Conservation (phyloP, 2,113 vertebrate species). For the Macquaria australasica region DNA sequence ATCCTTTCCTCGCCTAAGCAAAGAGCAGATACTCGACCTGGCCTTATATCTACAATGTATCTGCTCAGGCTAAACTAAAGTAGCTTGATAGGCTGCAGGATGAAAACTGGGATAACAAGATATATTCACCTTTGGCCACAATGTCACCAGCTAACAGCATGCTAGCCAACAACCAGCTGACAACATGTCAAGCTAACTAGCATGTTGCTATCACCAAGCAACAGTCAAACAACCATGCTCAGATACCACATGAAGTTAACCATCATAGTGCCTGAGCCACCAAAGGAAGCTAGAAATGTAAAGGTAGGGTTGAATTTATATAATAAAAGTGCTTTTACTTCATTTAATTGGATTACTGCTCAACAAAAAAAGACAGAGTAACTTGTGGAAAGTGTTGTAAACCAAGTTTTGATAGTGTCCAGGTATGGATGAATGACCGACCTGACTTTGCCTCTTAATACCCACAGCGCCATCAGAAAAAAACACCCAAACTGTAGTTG, state of each 20-base stretch:
- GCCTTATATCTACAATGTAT: background rate
- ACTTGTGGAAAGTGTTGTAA: background rate
- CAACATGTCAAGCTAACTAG: too few relatives aligned
- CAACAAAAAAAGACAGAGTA: background rate
- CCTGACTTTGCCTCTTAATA: background rate
- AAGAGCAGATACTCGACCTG: background rate
- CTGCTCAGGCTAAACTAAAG: background rate
- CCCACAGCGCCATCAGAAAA: background rate
- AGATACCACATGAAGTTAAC: background rate
- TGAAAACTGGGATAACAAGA: too few relatives aligned
- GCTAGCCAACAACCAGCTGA: background rate
- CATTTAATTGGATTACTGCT: background rate
- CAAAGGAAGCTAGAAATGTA: background rate
- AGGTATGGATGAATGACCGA: background rate
- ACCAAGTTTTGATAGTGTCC: background rate
- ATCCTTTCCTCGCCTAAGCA: background rate
- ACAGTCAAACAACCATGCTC: background rate
- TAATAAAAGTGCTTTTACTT: background rate
- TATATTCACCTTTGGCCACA: too few relatives aligned
- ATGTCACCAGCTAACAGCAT: background rate
- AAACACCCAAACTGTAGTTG: background rate
- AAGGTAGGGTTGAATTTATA: background rate
- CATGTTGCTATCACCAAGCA: too few relatives aligned
- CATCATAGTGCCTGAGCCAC: background rate
- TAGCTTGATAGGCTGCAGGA: too few relatives aligned